These are phyloP conservation scores for Rotaria socialis DNA, from an alignment of 2,888 invertebrate species.

Conservation along the genomic window DNA sequence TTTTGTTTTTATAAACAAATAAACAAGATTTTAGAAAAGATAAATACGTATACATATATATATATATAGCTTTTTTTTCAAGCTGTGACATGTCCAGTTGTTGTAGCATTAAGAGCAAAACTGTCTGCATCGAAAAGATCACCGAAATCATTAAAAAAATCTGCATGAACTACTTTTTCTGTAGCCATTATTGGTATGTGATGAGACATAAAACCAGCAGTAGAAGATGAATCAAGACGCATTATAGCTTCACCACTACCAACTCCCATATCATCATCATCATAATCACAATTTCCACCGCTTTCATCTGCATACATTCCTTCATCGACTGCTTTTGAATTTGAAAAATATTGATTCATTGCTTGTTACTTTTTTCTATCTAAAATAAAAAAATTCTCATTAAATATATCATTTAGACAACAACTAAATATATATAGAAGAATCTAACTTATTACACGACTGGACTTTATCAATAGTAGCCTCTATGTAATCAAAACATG, in stretches of 20 bases:
- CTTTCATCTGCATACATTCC: not conserved
- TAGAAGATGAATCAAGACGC: not conserved
- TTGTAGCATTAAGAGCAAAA: not conserved
- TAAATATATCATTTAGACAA: no score
- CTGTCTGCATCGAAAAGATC: not conserved
- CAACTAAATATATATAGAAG: no score
- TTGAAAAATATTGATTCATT: not conserved
- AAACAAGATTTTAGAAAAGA: not conserved
- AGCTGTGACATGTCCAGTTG: not conserved
- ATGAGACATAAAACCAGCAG: not conserved
- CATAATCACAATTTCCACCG: not conserved
- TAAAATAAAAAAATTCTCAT: not conserved
- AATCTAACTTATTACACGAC: no score
- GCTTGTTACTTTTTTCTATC: not conserved
- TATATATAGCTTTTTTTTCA: not conserved
- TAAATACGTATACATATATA: not conserved
- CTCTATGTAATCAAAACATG: no score
- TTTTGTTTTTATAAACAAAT: not conserved
- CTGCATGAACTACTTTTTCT: slow-evolving; percentile 11
- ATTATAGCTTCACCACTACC: not conserved
- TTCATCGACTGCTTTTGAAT: not conserved
- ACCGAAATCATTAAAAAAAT: slow-evolving; percentile 36
- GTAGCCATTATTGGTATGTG: not conserved
- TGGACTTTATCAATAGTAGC: no score
- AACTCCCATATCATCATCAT: slow-evolving; percentile 6